phyloP scores from a whole-genome alignment of 92 coral and sea anemone genomes.

The Zoanthus gigantus region DNA sequence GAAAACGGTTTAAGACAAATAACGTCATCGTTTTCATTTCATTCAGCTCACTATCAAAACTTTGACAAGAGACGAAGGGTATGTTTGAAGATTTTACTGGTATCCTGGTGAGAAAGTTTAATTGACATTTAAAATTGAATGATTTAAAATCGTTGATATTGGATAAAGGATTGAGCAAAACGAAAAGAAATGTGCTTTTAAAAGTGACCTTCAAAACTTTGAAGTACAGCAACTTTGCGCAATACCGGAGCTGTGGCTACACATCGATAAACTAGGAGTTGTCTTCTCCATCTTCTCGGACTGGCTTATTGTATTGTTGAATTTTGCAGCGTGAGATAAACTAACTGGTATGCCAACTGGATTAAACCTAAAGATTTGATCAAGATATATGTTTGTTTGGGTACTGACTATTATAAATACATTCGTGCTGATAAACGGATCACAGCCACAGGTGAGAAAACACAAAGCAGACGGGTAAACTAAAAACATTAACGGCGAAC shows the following conservation, averaged over 20 bases:
- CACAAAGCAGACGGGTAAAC: slow-evolving; percentile 1
- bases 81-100: too few species aligned
- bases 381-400: not conserved
- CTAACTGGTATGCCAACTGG: not conserved
- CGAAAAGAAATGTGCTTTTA: not conserved
- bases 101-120: not conserved
- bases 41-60: too few species aligned
- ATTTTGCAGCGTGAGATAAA: not conserved
- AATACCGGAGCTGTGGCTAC: not conserved
- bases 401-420: not conserved
- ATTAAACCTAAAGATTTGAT: not conserved
- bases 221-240: not conserved
- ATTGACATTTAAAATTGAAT: not conserved
- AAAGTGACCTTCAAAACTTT: not conserved
- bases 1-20: too few species aligned
- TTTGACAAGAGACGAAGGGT: too few species aligned
- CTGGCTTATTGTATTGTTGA: not conserved
- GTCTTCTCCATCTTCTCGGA: not conserved
- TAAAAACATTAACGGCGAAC: not conserved
- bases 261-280: not conserved
- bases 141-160: not conserved
- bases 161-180: not conserved
- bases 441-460: slow-evolving; percentile 11
- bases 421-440: not conserved
- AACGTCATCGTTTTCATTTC: too few species aligned